A percentile compares a stretch with the other conserved stretches of the same genome.
These are phyloP conservation scores for Lapara coniferarum DNA, from an alignment of 2,888 invertebrate species.

Conservation along the genomic window DNA sequence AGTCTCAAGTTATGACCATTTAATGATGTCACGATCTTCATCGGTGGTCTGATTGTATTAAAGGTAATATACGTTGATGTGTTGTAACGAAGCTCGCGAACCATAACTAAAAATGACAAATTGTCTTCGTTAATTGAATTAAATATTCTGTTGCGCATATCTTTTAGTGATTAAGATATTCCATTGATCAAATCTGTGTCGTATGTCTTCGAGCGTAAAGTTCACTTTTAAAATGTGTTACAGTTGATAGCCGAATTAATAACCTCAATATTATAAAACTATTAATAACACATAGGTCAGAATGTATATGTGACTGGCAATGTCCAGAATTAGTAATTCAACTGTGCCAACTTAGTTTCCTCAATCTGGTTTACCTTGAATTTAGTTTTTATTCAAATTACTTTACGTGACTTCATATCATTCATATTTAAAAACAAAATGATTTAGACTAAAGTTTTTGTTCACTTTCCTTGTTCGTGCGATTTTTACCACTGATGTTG, in stretches of 20 bases:
- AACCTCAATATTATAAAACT: neutral
- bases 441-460: neutral
- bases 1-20: conserved; percentile 37
- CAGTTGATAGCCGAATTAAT: neutral
- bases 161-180: neutral
- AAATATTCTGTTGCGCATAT: conserved; percentile 27
- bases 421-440: neutral
- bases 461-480: neutral
- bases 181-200: neutral
- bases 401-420: neutral
- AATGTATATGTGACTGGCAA: neutral
- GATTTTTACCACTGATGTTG: neutral
- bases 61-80: neutral
- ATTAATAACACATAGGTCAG: neutral
- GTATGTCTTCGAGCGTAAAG: neutral
- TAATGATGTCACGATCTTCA: conserved; percentile 38
- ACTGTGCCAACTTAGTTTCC: conserved; percentile 5
- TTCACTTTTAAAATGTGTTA: no score
- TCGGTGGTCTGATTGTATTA: conserved; percentile 30
- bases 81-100: neutral
- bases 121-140: conserved; percentile 31
- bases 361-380: conserved; percentile 17
- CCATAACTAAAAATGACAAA: conserved; percentile 35
- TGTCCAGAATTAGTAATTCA: neutral
- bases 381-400: conserved; percentile 10